Base-by-base conservation (phyloP, 2,888 invertebrate genomes). In the Ectemnius cavifrons region DNA sequence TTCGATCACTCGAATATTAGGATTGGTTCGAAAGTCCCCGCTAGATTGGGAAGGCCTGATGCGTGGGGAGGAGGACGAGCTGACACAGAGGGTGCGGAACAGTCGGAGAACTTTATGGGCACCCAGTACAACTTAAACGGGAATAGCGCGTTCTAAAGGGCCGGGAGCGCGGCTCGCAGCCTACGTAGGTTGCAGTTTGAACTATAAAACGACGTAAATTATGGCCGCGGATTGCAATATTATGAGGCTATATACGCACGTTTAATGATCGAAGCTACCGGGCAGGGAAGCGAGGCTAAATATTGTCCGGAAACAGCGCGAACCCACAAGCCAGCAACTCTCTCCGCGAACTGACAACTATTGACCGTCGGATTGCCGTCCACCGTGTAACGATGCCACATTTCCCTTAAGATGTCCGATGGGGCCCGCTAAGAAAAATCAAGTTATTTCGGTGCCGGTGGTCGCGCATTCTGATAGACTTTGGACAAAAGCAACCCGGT, bases 191-290 rank as follows among this genome's bases (percentile, higher is more conserved):
- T 89, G 89, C 90, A 90, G 90, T 90, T 91, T 91, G 88, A 89
- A 90, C 90, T 90, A 90, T 91, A 91, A 91, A 91, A 91, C 90
- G 90, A 90, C 89, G 89, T 90, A 90, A 90, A 91, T 91, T 91
- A 91, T 89, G 89, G 89, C 89, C 88, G 84, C 88, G 90, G 89
- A 91, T 91, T 89, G 91, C 89, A 89, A 90, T 90, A 90, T 90
- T 90, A 91, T 91, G 91, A 90, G 90, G 90, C 90, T 88, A 89
- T 90, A 90, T 90, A 90, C 90, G 90, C 89, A 89, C 89, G 89
- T 90, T 90, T 91, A 91, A 91, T 91, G 90, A 90, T 90, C 90
- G 89, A 88, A 88, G 89, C 90, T 90, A 90, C 90, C 87, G 88
- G 86, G 86, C 82, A 82, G 79, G 72, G 67, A 57, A 78, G 71